Conservation (phyloP, 1,140 invertebrate species). For the Oreohelix idahoensis region DNA sequence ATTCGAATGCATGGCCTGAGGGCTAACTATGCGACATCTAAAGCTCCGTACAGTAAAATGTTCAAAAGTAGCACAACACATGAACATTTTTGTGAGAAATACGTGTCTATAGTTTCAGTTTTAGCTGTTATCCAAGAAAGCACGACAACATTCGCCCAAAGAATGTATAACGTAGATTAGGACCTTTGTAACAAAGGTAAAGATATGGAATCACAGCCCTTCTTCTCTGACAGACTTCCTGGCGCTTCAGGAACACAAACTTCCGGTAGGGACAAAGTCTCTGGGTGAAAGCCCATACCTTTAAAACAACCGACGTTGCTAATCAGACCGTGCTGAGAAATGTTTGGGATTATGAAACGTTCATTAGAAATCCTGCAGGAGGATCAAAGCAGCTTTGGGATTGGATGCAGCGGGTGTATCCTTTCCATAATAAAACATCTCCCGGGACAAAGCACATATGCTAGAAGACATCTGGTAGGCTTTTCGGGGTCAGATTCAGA, state of each 20-base stretch:
- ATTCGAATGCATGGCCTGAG: too few relatives aligned
- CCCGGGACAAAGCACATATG: background rate
- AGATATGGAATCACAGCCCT: background rate
- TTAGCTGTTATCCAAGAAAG: too few relatives aligned
- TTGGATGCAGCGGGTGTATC: background rate
- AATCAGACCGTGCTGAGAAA: background rate
- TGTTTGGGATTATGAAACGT: background rate
- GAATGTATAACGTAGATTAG: too few relatives aligned
- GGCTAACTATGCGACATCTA: too few relatives aligned
- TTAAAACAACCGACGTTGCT: background rate
- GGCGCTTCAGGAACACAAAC: background rate
- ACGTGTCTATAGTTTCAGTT: too few relatives aligned
- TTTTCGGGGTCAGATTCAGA: background rate
- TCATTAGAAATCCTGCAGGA: background rate
- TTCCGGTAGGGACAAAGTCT: background rate
- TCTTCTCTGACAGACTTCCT: background rate
- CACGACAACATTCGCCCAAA: too few relatives aligned
- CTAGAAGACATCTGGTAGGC: background rate
- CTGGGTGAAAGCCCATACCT: background rate
- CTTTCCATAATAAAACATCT: background rate
- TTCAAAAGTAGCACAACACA: too few relatives aligned
- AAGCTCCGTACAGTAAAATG: too few relatives aligned
- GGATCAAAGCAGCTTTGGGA: background rate
- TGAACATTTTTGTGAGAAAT: too few relatives aligned
- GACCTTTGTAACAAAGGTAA: background rate